phyloP scores from a whole-genome alignment of 2,888 invertebrate genomes.

The Augiades crinisus region DNA sequence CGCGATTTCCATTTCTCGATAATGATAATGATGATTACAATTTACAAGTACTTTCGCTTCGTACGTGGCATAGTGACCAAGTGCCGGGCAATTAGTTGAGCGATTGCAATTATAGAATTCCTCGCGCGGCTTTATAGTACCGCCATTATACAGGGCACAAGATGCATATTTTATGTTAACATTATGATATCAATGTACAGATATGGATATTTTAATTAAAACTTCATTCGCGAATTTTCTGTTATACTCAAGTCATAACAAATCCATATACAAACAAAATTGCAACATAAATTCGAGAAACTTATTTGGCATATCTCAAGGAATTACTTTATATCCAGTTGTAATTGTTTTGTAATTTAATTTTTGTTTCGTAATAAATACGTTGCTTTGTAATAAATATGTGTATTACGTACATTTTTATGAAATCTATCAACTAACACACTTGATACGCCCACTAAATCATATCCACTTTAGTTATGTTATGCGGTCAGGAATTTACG shows the following conservation, averaged over 20 bases:
- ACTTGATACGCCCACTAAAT: slow-evolving; percentile 4
- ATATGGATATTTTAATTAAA: background rate
- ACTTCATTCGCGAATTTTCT: background rate
- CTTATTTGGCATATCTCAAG: background rate
- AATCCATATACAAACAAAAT: background rate
- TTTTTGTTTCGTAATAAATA: no score
- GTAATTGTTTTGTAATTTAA: background rate
- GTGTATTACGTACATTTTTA: background rate
- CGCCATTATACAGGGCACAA: slow-evolving; percentile 5
- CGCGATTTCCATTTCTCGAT: slow-evolving; percentile 30
- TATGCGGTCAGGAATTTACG: slow-evolving; percentile 21
- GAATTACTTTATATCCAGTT: background rate
- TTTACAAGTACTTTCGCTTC: slow-evolving; percentile 32
- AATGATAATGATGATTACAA: slow-evolving; percentile 34
- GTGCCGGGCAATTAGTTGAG: slow-evolving; percentile 43
- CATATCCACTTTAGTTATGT: slow-evolving; percentile 11
- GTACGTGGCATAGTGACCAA: slow-evolving; percentile 47
- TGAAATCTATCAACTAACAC: background rate
- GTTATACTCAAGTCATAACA: background rate
- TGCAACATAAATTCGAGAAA: background rate
- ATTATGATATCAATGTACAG: background rate
- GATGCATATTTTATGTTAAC: background rate
- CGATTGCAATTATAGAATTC: slow-evolving; percentile 47
- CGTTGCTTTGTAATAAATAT: background rate
- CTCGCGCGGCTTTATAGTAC: slow-evolving; percentile 28